Evolutionary conservation across 1,140 invertebrate species (phyloP).

Genomic region (Calephelis nemesis): DNA sequence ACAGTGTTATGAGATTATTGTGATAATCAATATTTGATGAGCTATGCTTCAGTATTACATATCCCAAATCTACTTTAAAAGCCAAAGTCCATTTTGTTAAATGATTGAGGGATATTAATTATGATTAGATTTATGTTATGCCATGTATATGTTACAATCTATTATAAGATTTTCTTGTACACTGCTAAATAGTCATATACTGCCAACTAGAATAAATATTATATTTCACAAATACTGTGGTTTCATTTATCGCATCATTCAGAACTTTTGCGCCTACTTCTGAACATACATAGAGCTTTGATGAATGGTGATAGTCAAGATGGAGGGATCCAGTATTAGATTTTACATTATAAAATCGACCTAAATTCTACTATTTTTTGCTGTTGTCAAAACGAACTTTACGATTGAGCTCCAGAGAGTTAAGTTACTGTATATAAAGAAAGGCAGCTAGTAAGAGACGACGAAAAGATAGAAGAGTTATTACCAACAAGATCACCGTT

Average conservation of each 20-base stretch:
- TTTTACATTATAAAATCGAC: no score
- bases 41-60: constrained; percentile 13
- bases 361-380: no score
- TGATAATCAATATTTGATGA: not conserved
- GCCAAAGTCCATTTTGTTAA: not conserved
- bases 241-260: not conserved
- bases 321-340: no score
- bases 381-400: no score
- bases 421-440: no score
- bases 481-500: no score
- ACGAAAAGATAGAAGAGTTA: no score
- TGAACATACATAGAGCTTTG: not conserved
- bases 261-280: no score
- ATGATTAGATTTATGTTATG: constrained; percentile 38
- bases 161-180: constrained; percentile 17
- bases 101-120: constrained; percentile 20
- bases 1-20: constrained; percentile 9
- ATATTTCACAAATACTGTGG: not conserved
- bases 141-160: constrained; percentile 40
- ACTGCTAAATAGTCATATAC: constrained; percentile 46
- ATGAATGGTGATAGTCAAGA: no score
- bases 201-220: constrained; percentile 54
- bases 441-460: no score
- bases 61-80: constrained; percentile 16
- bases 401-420: no score